Evolutionary conservation across 2,797 vertebrate species (phyloP).

Genomic region (Scyliorhinus canicula): DNA sequence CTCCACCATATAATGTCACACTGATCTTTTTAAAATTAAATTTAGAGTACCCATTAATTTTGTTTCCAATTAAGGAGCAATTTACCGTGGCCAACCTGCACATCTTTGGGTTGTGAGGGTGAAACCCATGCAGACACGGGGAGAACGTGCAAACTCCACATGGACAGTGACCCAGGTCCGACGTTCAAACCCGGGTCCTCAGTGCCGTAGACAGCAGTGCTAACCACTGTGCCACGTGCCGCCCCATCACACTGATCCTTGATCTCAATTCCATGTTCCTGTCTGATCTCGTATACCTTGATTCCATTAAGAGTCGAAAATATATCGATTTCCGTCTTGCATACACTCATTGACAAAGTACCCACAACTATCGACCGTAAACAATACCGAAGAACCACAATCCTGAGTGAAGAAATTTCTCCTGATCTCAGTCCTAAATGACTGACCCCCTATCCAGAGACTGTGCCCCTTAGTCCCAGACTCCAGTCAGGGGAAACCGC

Average conservation of each 20-base stretch:
- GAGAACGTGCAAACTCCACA: no score
- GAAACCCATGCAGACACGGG: no score
- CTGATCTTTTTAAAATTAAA: no score
- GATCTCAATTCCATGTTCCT: neutral
- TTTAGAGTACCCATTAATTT: no score
- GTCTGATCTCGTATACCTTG: neutral
- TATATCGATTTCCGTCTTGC: neutral
- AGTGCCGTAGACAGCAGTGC: no score
- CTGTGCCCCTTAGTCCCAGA: neutral
- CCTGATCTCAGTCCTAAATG: neutral
- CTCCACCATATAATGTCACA: neutral
- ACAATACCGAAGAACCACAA: neutral
- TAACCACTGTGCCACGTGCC: no score
- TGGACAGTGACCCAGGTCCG: no score
- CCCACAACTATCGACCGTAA: neutral
- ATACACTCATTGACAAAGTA: neutral
- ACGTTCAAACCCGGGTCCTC: no score
- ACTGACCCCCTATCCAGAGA: neutral
- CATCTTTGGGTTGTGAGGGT: no score
- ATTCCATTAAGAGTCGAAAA: neutral
- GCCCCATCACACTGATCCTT: neutral
- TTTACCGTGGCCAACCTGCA: no score
- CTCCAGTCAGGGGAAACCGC: neutral
- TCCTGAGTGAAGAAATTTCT: neutral
- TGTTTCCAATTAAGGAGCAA: no score